These are phyloP conservation scores for Corythornis madagascariensis DNA, from an alignment of 2,113 vertebrate species.

Conservation along the genomic window DNA sequence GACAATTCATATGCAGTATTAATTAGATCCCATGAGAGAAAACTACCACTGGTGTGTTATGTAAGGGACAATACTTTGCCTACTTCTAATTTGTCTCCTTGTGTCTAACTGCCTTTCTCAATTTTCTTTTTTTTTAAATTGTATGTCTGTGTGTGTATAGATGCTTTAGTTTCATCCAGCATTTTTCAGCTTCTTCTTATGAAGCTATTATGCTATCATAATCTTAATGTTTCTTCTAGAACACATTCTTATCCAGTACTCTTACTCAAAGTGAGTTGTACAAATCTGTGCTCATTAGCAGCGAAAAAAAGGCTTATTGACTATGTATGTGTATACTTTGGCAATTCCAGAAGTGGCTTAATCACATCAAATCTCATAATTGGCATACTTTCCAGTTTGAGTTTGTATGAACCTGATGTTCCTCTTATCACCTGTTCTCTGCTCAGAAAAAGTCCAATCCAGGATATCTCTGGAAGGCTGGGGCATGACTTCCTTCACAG, in stretches of 20 bases:
- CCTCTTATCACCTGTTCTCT: not conserved
- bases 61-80: not conserved
- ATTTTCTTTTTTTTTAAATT: not conserved
- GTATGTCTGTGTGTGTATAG: not conserved
- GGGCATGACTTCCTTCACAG: not conserved
- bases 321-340: not conserved
- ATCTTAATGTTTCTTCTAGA: not conserved
- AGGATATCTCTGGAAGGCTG: not conserved
- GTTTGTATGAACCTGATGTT: not conserved
- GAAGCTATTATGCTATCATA: not conserved
- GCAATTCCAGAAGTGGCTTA: not conserved
- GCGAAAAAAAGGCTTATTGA: not conserved
- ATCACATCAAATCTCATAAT: not conserved
- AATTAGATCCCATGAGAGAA: not conserved
- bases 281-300: not conserved
- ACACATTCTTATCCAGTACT: not conserved
- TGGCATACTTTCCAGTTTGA: not conserved
- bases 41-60: not conserved
- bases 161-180: not conserved
- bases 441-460: not conserved
- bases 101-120: not conserved
- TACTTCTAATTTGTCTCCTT: not conserved
- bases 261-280: not conserved
- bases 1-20: not conserved
- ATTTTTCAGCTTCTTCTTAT: not conserved